phyloP scores from a whole-genome alignment of 2,888 invertebrate species.

The Acrobasis repandana region DNA sequence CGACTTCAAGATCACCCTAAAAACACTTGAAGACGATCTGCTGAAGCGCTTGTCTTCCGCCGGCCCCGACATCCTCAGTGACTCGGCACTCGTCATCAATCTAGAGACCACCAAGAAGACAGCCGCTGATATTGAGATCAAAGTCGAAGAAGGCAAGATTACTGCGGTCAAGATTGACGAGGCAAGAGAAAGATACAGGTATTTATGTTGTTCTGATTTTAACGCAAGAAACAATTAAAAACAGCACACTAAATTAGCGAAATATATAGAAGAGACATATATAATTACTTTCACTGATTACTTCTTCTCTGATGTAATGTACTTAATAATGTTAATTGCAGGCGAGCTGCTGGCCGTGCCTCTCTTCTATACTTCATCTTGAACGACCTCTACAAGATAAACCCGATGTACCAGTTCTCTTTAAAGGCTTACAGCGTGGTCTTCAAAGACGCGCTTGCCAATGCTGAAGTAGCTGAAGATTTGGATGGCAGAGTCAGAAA shows the following conservation, averaged over 20 bases:
- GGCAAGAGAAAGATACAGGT: conserved; percentile 93
- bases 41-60: conserved; percentile 93
- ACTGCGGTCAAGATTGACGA: conserved; percentile 95
- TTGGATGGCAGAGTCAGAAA: conserved; percentile 88
- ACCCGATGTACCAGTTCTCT: conserved; percentile 98
- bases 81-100: conserved; percentile 94
- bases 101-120: conserved; percentile 96
- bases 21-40: conserved; percentile 95
- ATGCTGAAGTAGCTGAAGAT: conserved; percentile 86
- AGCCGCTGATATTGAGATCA: conserved; percentile 93
- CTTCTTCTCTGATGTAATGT: no score
- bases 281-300: no score
- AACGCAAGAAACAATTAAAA: no score
- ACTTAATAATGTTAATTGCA: conserved; percentile 46
- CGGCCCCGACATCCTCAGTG: conserved; percentile 95
- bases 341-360: conserved; percentile 92
- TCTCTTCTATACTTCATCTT: conserved; percentile 96
- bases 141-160: conserved; percentile 93
- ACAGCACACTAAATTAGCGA: no score
- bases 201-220: conserved; percentile 15
- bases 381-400: conserved; percentile 95
- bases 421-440: conserved; percentile 96
- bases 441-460: conserved; percentile 91
- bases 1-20: conserved; percentile 95
- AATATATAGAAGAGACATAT: no score